Conservation (phyloP, 1,140 invertebrate genomes). For the Telenomus remus region DNA sequence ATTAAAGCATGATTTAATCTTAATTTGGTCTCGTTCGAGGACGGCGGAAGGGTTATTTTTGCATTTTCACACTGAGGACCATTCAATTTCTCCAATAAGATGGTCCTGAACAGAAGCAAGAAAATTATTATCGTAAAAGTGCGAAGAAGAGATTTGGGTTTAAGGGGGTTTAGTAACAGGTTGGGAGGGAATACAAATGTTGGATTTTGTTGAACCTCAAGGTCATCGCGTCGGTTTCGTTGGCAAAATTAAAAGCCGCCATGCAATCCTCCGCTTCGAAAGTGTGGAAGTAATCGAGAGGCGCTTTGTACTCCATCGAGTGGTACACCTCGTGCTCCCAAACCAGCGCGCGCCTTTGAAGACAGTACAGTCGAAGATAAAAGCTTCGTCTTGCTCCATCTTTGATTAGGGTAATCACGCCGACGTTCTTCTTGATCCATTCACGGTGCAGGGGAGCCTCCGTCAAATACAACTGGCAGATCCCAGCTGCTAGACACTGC, state of each 20-base stretch:
- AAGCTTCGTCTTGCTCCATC: slow-evolving; percentile 91
- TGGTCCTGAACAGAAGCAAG: slow-evolving; percentile 29
- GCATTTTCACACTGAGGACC: slow-evolving; percentile 63
- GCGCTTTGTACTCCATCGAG: slow-evolving; percentile 90
- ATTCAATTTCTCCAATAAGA: slow-evolving; percentile 60
- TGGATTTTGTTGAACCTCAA: slow-evolving; percentile 75
- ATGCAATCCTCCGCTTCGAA: slow-evolving; percentile 94
- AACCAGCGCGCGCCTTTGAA: slow-evolving; percentile 83
- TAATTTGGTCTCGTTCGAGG: too few species aligned
- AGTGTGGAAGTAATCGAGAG: slow-evolving; percentile 88
- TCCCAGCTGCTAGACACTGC: slow-evolving; percentile 90
- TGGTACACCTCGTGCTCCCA: slow-evolving; percentile 98
- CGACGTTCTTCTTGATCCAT: slow-evolving; percentile 91
- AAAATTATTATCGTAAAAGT: too few species aligned
- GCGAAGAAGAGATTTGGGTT: too few species aligned
- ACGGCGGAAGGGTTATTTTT: slow-evolving; percentile 64
- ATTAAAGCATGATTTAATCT: slow-evolving; percentile 67
- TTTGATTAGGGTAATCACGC: slow-evolving; percentile 94
- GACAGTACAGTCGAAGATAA: slow-evolving; percentile 92
- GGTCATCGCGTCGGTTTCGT: slow-evolving; percentile 87
- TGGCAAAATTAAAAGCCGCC: slow-evolving; percentile 94
- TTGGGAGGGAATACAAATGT: too few species aligned
- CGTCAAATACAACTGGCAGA: slow-evolving; percentile 92
- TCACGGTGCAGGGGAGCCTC: slow-evolving; percentile 85
- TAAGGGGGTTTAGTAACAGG: too few species aligned